Evolutionary conservation across 1,140 invertebrate genomes (phyloP), one percentile per base, ranked within the genome.

Genomic region (Pachypsylla venusta): DNA sequence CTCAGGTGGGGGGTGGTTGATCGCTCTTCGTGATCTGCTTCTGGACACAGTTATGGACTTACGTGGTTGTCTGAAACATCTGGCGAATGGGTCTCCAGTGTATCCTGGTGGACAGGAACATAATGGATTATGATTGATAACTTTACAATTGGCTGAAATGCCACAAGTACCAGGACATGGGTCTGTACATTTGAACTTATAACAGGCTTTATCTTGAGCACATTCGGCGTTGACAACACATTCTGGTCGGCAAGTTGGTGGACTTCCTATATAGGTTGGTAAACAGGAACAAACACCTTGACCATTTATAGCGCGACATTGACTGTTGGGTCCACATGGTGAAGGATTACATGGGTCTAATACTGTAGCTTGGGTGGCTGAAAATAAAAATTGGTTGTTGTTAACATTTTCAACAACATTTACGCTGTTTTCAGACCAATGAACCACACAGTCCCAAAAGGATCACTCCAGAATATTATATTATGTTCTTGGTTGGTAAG

Each of bases 161-260:
- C 79, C 79, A 64, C 79, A 80, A 5, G 76, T 74, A 19, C 76
- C 76, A 20, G 73, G 70, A 63, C 80, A 82, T 22, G 79, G 79
- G 70, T 81, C 76, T 16, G 72, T 71, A 60, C 80, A 82, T 61
- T 77, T 78, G 54, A 75, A 74, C 13, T 75, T 71, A 54, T 77
- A 70, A 58, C 81, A 82, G 55, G 79, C 77, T 61, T 75, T 73
- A 60, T 81, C 76, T 1, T 63, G 75, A 13, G 83, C 78, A 69
- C 85, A 88, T 67, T 88, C 85, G 7, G 83, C 81, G 70, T 85
- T 87, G 16, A 86, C 79, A 22, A 86, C 74, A 71, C 84, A 87
- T 69, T 86, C 84, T 19, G 84, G 84, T 53, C 83, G 71, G 65
- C 86, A 87, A 28, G 82, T 78, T 56, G 84, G 83, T 22, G 85